Evolutionary conservation across 2,113 vertebrate genomes (phyloP).

Genomic region (Rhinichthys klamathensis): DNA sequence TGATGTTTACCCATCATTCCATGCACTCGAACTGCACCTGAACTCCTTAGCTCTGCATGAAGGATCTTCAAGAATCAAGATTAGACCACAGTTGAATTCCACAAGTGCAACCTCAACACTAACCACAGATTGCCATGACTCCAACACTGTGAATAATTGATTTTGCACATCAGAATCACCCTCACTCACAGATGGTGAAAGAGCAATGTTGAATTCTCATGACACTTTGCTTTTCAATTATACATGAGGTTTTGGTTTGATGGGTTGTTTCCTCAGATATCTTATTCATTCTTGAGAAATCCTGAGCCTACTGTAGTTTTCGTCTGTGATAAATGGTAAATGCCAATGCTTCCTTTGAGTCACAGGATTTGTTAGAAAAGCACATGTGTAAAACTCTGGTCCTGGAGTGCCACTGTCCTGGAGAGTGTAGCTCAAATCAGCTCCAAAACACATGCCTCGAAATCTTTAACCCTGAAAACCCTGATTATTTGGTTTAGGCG

Average conservation of each 20-base stretch:
- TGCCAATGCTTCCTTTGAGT: neutral
- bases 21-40: neutral
- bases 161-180: slow-evolving; percentile 16
- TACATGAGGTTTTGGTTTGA: slow-evolving; percentile 33
- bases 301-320: neutral
- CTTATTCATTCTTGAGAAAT: neutral
- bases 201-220: neutral
- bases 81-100: neutral
- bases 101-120: slow-evolving; percentile 12
- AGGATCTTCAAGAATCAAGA: slow-evolving; percentile 2
- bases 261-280: neutral
- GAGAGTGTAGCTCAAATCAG: no score
- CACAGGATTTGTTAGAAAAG: neutral
- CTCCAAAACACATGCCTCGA: no score
- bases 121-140: neutral
- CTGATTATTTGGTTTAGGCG: no score
- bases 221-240: slow-evolving; percentile 31
- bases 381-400: no score
- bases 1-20: slow-evolving; percentile 10
- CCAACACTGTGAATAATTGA: slow-evolving; percentile 14
- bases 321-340: neutral
- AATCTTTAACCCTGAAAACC: no score
- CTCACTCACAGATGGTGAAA: slow-evolving; percentile 23
- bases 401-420: no score
- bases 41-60: neutral